phyloP scores from a whole-genome alignment of 2,113 vertebrate species.

The Notothenia coriiceps region DNA sequence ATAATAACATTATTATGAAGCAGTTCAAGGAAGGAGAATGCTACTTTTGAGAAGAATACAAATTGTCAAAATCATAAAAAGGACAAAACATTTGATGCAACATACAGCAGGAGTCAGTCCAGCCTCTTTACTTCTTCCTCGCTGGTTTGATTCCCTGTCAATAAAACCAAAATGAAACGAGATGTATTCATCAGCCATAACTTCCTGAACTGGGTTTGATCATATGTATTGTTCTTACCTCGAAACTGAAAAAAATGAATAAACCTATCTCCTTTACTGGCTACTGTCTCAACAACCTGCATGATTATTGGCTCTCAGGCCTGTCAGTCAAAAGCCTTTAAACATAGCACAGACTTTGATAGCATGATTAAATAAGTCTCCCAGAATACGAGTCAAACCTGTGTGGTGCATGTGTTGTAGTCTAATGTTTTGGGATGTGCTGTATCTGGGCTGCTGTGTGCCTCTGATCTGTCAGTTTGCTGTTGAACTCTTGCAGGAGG shows the following conservation, averaged over 20 bases:
- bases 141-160: conserved; percentile 9
- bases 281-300: conserved; percentile 28
- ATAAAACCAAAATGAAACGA: background rate
- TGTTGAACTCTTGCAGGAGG: conserved; percentile 85
- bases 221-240: conserved; percentile 19
- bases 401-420: conserved; percentile 67
- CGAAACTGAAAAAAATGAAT: conserved; percentile 16
- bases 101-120: background rate
- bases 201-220: conserved; percentile 22
- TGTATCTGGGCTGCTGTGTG: conserved; percentile 78
- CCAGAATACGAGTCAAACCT: conserved; percentile 11
- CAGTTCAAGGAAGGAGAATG: background rate
- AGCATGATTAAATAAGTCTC: conserved; percentile 16
- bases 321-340: conserved; percentile 34
- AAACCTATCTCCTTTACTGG: background rate
- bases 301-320: conserved; percentile 28
- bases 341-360: conserved; percentile 3
- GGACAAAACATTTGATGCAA: background rate
- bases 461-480: conserved; percentile 82
- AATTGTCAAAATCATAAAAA: conserved; percentile 1
- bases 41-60: background rate
- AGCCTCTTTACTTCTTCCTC: conserved; percentile 29
- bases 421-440: conserved; percentile 66
- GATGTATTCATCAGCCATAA: conserved; percentile 1
- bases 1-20: background rate